These are phyloP conservation scores for Pristionchus japonicus DNA, from an alignment of 2,888 invertebrate species.

Conservation along the genomic window DNA sequence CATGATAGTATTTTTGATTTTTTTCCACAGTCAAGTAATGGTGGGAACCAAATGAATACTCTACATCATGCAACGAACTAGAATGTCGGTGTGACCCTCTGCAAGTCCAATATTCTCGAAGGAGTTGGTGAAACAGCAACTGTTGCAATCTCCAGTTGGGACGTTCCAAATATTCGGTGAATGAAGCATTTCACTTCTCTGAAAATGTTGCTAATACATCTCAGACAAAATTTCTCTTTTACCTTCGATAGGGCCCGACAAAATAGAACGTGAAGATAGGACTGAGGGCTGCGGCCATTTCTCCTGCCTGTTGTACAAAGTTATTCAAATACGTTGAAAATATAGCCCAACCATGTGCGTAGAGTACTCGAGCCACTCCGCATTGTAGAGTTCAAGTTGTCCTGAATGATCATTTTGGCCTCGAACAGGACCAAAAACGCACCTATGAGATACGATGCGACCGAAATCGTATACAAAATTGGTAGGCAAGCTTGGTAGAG, in stretches of 20 bases:
- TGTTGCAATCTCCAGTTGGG: background rate
- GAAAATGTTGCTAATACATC: background rate
- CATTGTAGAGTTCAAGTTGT: background rate
- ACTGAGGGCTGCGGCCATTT: background rate
- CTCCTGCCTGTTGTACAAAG: background rate
- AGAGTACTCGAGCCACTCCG: background rate
- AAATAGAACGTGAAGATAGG: background rate
- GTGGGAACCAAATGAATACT: background rate
- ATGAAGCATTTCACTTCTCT: background rate
- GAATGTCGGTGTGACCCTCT: background rate
- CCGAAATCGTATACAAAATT: background rate
- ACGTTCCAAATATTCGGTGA: too few species aligned
- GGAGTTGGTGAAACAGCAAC: background rate
- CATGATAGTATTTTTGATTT: too few species aligned
- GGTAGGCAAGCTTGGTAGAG: background rate
- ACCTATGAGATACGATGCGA: background rate
- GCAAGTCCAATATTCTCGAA: background rate
- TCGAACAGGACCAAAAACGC: background rate
- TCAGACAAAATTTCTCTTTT: too few species aligned
- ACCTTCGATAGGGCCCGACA: background rate
- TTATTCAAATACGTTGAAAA: background rate
- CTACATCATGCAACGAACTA: background rate
- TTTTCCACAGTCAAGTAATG: too few species aligned
- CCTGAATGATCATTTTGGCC: background rate
- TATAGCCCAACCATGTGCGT: background rate